Conservation (phyloP, 2,888 invertebrate species). For the Leptopilina myrica region DNA sequence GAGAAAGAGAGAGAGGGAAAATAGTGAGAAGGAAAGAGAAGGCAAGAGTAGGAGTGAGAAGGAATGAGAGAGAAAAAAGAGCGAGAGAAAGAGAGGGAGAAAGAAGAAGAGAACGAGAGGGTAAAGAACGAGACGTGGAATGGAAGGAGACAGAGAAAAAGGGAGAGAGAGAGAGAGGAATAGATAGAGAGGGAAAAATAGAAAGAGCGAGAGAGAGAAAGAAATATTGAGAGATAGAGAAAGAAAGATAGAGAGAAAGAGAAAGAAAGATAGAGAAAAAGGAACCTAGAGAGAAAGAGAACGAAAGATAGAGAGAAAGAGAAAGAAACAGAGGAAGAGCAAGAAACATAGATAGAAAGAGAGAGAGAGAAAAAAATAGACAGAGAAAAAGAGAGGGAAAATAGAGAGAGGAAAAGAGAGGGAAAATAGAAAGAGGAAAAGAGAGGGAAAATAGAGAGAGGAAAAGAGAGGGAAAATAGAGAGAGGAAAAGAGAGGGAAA, state of each 20-base stretch:
- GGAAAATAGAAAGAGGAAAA: background rate
- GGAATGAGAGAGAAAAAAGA: background rate
- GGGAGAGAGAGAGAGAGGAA: too few relatives aligned
- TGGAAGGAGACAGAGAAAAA: too few relatives aligned
- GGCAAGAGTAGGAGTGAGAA: background rate
- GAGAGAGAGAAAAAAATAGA: background rate
- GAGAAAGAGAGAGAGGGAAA: constrained; percentile 15
- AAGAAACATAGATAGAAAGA: constrained; percentile 16
- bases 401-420: too few relatives aligned
- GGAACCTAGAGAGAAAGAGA: constrained; percentile 5
- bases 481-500: constrained; percentile 44
- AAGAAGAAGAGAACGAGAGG: too few relatives aligned
- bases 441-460: constrained; percentile 1
- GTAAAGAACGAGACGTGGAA: too few relatives aligned
- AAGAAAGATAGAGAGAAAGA: too few relatives aligned
- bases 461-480: background rate
- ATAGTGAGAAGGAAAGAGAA: constrained; percentile 33
- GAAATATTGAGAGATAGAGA: too few relatives aligned
- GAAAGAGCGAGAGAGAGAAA: too few relatives aligned
- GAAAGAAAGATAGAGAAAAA: background rate
- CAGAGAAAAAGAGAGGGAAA: constrained; percentile 26
- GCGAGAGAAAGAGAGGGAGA: too few relatives aligned
- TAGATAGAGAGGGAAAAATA: too few relatives aligned
- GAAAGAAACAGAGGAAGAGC: constrained; percentile 20
- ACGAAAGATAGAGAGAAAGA: constrained; percentile 15